Evolutionary conservation across 92 coral and sea anemone genomes (phyloP), one percentile per base, ranked within the genome.

Genomic region (Isaurus tuberculatus): DNA sequence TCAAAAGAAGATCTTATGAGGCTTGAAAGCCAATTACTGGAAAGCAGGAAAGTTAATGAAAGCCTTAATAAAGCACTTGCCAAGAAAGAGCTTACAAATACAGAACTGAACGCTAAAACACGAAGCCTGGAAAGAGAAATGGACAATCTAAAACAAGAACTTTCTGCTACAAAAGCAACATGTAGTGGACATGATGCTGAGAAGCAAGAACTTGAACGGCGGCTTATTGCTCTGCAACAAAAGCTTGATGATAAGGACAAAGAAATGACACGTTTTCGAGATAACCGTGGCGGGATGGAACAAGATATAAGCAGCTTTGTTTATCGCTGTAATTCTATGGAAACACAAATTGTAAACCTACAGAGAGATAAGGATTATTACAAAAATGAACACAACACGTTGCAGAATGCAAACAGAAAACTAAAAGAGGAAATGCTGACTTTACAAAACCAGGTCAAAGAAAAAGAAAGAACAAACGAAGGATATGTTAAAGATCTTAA

Each of bases 331-430:
- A 91, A 92, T 46, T 92, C 98, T 8, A 96, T 88, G 83, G 99
- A 96, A 49, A 84, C 95, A 5, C 98, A 96, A 79, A 84, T 96
- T 40, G 86, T 92, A 32, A 96, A 92, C 85, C 73, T 80, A 23
- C 71, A 89, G 73, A 95, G 93, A 81, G 99, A 96, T 78, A 88
- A 84, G 37, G 99, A 92, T n/a, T 98, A 96, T 80, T 96, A 72
- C 91, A 96, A 94, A 89, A 94, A 86, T 79, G 99, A 96, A 85
- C 92, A 87, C 72, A 89, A 89, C 15, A 89, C 79, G 32, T 75
- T 92, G 46, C 97, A 92, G 23, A 91, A 86, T 32, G 84, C 86
- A 75, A 91, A 91, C 83, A 84, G 98, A 48, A 96, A 92, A 72
- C 86, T 78, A 40, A 94, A 95, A 36, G 99, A 94, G 66, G 94